These are phyloP conservation scores for Bombus terrestris DNA, from an alignment of 1,140 invertebrate genomes.

Conservation along the genomic window DNA sequence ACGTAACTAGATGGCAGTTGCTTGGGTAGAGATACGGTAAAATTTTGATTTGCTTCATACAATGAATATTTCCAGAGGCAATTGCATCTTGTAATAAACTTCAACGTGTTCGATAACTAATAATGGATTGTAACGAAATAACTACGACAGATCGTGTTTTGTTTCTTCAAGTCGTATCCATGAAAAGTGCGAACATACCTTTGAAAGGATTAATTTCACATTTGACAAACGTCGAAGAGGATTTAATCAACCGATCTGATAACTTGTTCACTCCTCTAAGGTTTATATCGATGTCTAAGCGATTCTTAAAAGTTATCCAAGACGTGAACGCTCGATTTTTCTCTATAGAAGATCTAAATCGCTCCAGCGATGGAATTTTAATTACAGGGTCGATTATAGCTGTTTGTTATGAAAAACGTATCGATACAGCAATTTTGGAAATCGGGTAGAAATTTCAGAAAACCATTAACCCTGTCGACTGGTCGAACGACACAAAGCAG, in stretches of 20 bases:
- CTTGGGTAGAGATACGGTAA: background rate
- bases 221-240: background rate
- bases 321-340: background rate
- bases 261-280: background rate
- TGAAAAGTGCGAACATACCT: no score
- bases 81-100: no score
- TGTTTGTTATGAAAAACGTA: background rate
- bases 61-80: no score
- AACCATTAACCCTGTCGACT: conserved; percentile 34
- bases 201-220: background rate
- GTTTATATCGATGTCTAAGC: background rate
- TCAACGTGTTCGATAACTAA: no score
- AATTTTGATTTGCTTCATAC: no score
- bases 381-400: background rate
- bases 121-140: no score
- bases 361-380: background rate
- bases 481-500: conserved; percentile 21
- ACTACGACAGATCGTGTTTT: no score
- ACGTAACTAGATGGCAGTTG: background rate
- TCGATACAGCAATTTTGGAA: background rate
- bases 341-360: background rate
- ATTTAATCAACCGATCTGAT: background rate
- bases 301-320: background rate
- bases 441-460: background rate
- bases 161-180: no score